phyloP scores from a whole-genome alignment of 2,113 vertebrate species.

The Sylvia atricapilla region DNA sequence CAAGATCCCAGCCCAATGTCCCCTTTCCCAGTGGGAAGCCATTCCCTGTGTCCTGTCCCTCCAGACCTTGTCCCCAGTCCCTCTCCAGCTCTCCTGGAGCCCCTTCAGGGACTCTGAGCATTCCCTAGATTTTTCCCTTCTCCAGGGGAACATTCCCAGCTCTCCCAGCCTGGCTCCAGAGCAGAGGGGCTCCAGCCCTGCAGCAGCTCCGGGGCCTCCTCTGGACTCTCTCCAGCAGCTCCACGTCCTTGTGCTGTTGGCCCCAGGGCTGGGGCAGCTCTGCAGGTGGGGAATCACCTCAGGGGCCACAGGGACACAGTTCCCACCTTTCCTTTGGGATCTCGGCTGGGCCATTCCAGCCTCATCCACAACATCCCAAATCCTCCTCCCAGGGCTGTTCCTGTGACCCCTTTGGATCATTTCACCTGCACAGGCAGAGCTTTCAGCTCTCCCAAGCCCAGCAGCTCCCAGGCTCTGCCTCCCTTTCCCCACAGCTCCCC shows the following conservation, averaged over 20 bases:
- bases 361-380: neutral
- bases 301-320: neutral
- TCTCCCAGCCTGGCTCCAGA: neutral
- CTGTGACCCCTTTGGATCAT: fast-evolving
- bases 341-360: neutral
- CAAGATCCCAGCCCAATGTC: neutral
- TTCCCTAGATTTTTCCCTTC: neutral
- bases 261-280: neutral
- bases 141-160: neutral
- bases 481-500: fast-evolving
- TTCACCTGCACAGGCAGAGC: neutral
- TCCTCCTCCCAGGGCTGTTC: neutral
- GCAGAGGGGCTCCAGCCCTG: too few species aligned
- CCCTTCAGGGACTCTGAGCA: neutral
- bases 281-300: neutral
- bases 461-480: neutral
- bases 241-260: neutral
- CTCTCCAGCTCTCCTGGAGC: neutral
- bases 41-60: neutral
- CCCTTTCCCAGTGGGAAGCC: neutral
- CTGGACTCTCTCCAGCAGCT: neutral
- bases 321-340: neutral
- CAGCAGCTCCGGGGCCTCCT: neutral
- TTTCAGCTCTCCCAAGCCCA: fast-evolving
- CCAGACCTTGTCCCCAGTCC: too few species aligned